Percentiles rank a stretch among this genome's conserved stretches.
Conservation (phyloP, 2,113 vertebrate genomes). For the Choloepus hoffmanni region DNA sequence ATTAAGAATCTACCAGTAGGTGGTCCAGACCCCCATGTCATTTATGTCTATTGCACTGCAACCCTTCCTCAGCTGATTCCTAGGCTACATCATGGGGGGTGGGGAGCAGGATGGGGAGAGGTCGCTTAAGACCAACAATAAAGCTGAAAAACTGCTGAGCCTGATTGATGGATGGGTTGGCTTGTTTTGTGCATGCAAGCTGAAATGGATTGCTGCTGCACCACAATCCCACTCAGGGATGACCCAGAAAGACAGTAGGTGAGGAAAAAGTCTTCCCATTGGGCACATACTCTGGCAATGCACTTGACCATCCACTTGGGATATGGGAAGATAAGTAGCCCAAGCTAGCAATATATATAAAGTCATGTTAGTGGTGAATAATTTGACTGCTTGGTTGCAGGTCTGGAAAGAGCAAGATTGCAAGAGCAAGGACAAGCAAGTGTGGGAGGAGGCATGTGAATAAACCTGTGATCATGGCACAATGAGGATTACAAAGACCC, state of each 20-base stretch:
- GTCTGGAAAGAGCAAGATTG: background rate
- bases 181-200: background rate
- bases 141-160: background rate
- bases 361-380: background rate
- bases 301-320: background rate
- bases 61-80: background rate
- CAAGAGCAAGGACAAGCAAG: background rate
- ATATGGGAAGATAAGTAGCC: background rate
- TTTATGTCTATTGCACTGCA: background rate
- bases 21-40: background rate
- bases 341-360: background rate
- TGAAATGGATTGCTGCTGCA: background rate
- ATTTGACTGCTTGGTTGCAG: background rate
- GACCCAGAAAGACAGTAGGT: background rate
- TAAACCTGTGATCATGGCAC: no score
- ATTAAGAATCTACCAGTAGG: background rate
- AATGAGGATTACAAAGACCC: background rate
- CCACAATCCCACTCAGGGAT: background rate
- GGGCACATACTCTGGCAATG: background rate
- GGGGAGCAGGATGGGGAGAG: no score
- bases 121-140: background rate
- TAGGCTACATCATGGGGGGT: accelerated
- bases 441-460: background rate
- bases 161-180: background rate
- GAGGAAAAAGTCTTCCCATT: background rate